A percentile compares a stretch with the other conserved stretches of the same genome.
Conservation (phyloP, 2,888 invertebrate genomes). For the Hemicrepidius hirtus region DNA sequence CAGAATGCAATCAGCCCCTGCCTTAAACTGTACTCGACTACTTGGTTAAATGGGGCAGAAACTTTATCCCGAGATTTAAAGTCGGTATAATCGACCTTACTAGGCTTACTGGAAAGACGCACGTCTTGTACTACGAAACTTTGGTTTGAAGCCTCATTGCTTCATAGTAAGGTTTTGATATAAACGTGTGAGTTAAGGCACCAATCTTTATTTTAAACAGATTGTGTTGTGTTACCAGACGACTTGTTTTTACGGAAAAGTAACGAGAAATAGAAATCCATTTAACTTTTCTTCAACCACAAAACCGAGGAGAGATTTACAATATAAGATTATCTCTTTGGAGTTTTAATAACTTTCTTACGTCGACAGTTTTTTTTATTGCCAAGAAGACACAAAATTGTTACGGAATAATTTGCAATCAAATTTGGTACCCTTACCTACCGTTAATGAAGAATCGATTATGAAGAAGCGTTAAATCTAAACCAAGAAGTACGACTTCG, state of each 20-base stretch:
- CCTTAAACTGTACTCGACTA: conserved; percentile 62
- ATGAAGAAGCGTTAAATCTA: too few relatives aligned
- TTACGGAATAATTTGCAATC: too few relatives aligned
- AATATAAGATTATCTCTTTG: conserved; percentile 34
- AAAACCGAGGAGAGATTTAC: conserved; percentile 31
- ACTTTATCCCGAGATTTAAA: conserved; percentile 62
- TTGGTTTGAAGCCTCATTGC: conserved; percentile 37
- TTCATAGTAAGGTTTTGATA: conserved; percentile 21
- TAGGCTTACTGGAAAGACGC: conserved; percentile 31
- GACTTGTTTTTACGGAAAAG: conserved; percentile 13
- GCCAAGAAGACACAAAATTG: too few relatives aligned
- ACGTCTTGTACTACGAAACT: conserved; percentile 37
- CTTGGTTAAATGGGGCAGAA: conserved; percentile 62
- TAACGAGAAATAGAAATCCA: conserved; percentile 34
- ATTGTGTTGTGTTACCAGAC: conserved; percentile 12
- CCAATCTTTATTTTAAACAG: neutral
- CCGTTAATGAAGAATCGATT: too few relatives aligned
- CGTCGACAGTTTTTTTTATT: neutral
- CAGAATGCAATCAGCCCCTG: conserved; percentile 62
- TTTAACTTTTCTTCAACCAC: conserved; percentile 31
- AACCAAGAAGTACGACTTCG: too few relatives aligned
- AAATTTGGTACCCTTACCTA: too few relatives aligned
- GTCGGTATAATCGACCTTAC: conserved; percentile 58
- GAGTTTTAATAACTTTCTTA: conserved; percentile 24
- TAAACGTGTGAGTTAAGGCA: conserved; percentile 19